Percentiles rank a stretch among this genome's conserved stretches.
Evolutionary conservation across 2,888 invertebrate species (phyloP).

Genomic region (Eucriotettix oculatus): DNA sequence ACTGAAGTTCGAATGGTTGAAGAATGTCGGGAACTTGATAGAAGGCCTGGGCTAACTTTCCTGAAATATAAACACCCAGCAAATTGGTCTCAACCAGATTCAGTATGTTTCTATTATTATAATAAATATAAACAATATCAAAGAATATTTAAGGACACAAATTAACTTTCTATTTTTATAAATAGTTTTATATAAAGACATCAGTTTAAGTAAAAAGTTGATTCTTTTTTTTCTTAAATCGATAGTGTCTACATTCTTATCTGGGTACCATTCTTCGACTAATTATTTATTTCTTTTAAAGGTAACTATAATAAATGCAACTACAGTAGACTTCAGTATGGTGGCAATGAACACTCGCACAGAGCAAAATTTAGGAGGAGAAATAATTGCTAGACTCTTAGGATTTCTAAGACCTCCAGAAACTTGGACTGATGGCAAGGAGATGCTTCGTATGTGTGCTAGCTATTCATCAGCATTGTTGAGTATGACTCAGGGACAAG

Average conservation of each 20-base stretch:
- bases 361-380: conserved; percentile 50
- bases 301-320: conserved; percentile 68
- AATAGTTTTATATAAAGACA: too few species aligned
- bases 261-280: too few species aligned
- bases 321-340: conserved; percentile 35
- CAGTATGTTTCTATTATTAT: conserved; percentile 27
- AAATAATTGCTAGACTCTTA: conserved; percentile 54
- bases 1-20: conserved; percentile 48
- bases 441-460: conserved; percentile 59
- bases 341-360: conserved; percentile 32
- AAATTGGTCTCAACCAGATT: conserved; percentile 77
- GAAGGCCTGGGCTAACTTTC: conserved; percentile 75
- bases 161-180: not conserved
- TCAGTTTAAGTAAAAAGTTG: too few species aligned
- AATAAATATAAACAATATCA: not conserved
- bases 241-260: too few species aligned
- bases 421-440: conserved; percentile 45
- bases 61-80: conserved; percentile 76
- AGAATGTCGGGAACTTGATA: conserved; percentile 61
- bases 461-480: conserved; percentile 59
- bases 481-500: conserved; percentile 29
- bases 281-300: conserved; percentile 12
- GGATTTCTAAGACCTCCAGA: conserved; percentile 72
- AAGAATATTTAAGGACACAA: not conserved
- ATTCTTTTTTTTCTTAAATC: too few species aligned